Percentiles rank a stretch among this genome's conserved stretches.
phyloP scores from a whole-genome alignment of 2,888 invertebrate genomes.

The Camptogramma bilineatum region DNA sequence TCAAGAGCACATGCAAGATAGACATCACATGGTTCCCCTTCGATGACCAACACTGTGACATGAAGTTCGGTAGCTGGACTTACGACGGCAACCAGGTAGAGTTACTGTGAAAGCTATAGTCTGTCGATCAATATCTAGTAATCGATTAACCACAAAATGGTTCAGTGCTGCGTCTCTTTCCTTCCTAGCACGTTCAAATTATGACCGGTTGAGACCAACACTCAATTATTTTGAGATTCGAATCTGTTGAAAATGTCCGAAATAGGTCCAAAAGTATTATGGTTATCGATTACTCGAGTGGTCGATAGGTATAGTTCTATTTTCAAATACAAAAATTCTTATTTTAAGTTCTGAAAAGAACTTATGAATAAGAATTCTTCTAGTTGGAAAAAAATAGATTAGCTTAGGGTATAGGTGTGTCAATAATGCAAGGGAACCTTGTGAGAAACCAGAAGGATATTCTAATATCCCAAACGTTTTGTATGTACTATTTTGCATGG shows the following conservation, averaged over 20 bases:
- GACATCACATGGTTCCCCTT: constrained; percentile 99
- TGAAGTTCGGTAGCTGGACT: constrained; percentile 99
- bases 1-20: constrained; percentile 99
- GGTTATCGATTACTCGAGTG: constrained; percentile 36
- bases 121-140: constrained; percentile 35
- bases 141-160: constrained; percentile 31
- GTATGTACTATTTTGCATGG: constrained; percentile 94
- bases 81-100: constrained; percentile 97
- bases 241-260: neutral
- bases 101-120: constrained; percentile 30
- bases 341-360: constrained; percentile 31
- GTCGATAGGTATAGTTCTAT: constrained; percentile 40
- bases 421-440: constrained; percentile 88
- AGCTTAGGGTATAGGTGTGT: constrained; percentile 49
- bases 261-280: neutral
- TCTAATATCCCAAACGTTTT: constrained; percentile 81
- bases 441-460: constrained; percentile 87
- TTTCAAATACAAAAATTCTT: constrained; percentile 40
- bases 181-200: constrained; percentile 32
- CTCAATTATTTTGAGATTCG: constrained; percentile 22
- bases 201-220: constrained; percentile 26
- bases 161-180: constrained; percentile 31
- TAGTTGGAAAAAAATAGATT: constrained; percentile 32
- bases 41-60: constrained; percentile 99
- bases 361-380: constrained; percentile 36